These are phyloP conservation scores for Cynaeus angustus DNA, from an alignment of 2,888 invertebrate genomes.

Conservation along the genomic window DNA sequence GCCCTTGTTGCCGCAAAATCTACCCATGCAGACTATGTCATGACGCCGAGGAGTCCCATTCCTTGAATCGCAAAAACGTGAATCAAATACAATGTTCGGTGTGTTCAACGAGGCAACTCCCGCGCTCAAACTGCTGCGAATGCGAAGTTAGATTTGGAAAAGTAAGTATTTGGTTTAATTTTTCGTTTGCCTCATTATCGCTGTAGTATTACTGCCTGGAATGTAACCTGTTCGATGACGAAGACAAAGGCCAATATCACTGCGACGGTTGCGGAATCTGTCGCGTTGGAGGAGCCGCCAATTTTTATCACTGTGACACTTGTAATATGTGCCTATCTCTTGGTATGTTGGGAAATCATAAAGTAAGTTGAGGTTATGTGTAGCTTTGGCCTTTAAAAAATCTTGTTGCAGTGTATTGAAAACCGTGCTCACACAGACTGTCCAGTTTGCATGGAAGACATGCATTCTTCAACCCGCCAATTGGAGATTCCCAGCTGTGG, in stretches of 20 bases:
- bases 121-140: constrained; percentile 84
- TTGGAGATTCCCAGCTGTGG: constrained; percentile 93
- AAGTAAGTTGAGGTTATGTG: constrained; percentile 69
- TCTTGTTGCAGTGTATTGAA: constrained; percentile 84
- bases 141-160: constrained; percentile 87
- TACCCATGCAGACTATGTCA: constrained; percentile 94
- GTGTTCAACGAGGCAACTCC: constrained; percentile 86
- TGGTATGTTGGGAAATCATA: constrained; percentile 85
- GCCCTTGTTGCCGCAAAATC: constrained; percentile 91
- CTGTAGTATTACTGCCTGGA: constrained; percentile 87
- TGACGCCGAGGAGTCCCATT: constrained; percentile 89
- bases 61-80: constrained; percentile 87
- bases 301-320: constrained; percentile 91
- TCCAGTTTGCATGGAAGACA: constrained; percentile 91
- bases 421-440: constrained; percentile 91
- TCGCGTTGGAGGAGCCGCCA: constrained; percentile 88
- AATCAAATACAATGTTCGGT: constrained; percentile 87
- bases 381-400: constrained; percentile 71
- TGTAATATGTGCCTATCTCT: constrained; percentile 93
- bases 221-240: constrained; percentile 92
- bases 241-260: constrained; percentile 92
- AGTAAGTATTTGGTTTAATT: constrained; percentile 73
- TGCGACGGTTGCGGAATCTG: constrained; percentile 93
- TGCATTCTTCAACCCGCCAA: constrained; percentile 91
- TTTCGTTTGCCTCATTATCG: neutral